Conservation (phyloP, 2,797 vertebrate genomes). For the Myotis planiceps region DNA sequence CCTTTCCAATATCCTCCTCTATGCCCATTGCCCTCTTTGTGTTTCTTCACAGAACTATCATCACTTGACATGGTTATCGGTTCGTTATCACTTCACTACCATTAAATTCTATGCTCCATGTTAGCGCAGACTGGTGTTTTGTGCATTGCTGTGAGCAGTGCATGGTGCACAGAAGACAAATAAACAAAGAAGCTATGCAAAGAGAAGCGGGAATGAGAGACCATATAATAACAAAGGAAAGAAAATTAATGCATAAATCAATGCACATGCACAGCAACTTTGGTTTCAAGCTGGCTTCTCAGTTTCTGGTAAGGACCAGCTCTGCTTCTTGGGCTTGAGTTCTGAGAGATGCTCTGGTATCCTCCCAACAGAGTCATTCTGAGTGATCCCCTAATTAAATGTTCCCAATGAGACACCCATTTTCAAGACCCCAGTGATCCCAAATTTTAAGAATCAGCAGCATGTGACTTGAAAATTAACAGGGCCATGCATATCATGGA, state of each 20-base stretch:
- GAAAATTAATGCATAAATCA: background rate
- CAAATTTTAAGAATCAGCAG: background rate
- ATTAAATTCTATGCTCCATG: background rate
- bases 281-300: background rate
- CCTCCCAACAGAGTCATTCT: background rate
- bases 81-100: background rate
- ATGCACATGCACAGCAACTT: background rate
- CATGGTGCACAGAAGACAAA: background rate
- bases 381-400: background rate
- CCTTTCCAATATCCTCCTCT: background rate
- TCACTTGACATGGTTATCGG: background rate
- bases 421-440: background rate
- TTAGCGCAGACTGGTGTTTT: background rate
- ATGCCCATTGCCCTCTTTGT: background rate
- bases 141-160: background rate
- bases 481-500: background rate
- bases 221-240: background rate
- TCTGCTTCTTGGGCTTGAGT: background rate
- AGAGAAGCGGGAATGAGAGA: background rate
- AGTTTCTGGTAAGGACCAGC: background rate
- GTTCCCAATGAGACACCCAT: background rate
- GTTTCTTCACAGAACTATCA: background rate
- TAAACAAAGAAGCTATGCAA: slow-evolving; percentile 9
- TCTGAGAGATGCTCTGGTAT: background rate
- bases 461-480: background rate